Base-by-base conservation (phyloP, 2,113 vertebrate genomes). In the Gorilla gorilla region DNA sequence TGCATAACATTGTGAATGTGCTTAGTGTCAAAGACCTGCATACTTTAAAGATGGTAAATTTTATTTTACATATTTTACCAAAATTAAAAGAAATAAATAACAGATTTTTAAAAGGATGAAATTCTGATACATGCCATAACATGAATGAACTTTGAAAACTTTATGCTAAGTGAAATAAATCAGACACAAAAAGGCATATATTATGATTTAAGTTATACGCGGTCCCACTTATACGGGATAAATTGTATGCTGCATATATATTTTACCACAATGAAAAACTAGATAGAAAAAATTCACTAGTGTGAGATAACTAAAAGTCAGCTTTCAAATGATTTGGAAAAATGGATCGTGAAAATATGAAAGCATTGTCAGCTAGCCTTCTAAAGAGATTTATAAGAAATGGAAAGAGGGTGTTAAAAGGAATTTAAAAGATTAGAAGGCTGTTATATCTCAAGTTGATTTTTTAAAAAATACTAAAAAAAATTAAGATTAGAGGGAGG, bases 201-300 rank as follows among this genome's bases (percentile, higher is more conserved):
- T 27, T 81, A 9, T 83, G n/a, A 90, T 78, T 96, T n/a, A 35
- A 87, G 10, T 78, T 70, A 79, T 0, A 75, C 13, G 16, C 83
- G 45, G 38, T 38, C 32, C 89, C n/a, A 38, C 43, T 82, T 84
- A 32, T 32, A n/a, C 48, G 32, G 23, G 8, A 40, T 59, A 91
- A 87, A 89, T 95, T 57, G 93, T 78, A 68, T 92, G 52, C 17
- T n/a, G 50, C 27, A 6, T 82, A 40, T 13, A 50, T 64, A 64
- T 90, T 94, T 87, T 90, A 94, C 11, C 59, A 90, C 12, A 83
- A 55, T 83, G 70, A 84, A 93, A 90, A 55, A 89, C 68, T 75
- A 91, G 52, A 57, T 57, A 50, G 43, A 52, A 38, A 48, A 52
- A 66, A 50, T 80, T 72, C 50, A 76, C 55, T 72, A 55, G 45